Percentiles rank a stretch among this genome's conserved stretches.
These are phyloP conservation scores for Ochropacha duplaris DNA, from an alignment of 2,888 invertebrate species.

Conservation along the genomic window DNA sequence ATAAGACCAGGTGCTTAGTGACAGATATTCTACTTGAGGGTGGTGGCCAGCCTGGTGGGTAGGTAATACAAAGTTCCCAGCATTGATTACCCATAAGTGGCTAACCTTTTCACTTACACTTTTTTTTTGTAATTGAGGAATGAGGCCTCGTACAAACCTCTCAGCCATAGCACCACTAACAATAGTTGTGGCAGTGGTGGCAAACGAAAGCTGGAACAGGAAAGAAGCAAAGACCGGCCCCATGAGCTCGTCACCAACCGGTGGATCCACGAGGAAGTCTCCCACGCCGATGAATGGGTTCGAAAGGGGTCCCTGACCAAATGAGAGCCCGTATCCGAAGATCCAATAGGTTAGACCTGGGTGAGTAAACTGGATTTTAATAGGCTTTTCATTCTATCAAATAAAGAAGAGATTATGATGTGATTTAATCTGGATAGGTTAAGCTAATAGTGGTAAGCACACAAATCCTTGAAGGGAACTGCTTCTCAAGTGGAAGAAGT, in stretches of 20 bases:
- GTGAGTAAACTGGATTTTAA: not conserved
- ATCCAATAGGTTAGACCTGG: constrained; percentile 95
- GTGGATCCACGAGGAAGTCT: constrained; percentile 91
- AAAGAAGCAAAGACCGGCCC: constrained; percentile 94
- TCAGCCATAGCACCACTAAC: constrained; percentile 98
- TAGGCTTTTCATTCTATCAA: not conserved
- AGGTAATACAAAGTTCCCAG: too few relatives aligned
- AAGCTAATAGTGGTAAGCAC: too few relatives aligned
- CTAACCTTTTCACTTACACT: constrained; percentile 15
- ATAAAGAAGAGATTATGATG: too few relatives aligned
- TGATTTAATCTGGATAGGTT: too few relatives aligned
- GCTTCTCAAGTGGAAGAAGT: too few relatives aligned
- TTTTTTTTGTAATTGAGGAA: too few relatives aligned
- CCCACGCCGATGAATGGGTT: constrained; percentile 93
- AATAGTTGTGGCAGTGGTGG: constrained; percentile 95
- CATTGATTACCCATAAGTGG: too few relatives aligned
- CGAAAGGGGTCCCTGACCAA: constrained; percentile 87
- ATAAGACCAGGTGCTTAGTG: too few relatives aligned
- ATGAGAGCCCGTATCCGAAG: constrained; percentile 96
- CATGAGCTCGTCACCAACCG: constrained; percentile 88
- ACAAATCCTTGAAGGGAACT: too few relatives aligned
- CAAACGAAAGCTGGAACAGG: constrained; percentile 94
- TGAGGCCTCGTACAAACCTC: constrained; percentile 79
- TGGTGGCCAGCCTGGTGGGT: too few relatives aligned
- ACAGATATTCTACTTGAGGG: too few relatives aligned